phyloP scores from a whole-genome alignment of 1,140 invertebrate species.

The Procambarus clarkii region DNA sequence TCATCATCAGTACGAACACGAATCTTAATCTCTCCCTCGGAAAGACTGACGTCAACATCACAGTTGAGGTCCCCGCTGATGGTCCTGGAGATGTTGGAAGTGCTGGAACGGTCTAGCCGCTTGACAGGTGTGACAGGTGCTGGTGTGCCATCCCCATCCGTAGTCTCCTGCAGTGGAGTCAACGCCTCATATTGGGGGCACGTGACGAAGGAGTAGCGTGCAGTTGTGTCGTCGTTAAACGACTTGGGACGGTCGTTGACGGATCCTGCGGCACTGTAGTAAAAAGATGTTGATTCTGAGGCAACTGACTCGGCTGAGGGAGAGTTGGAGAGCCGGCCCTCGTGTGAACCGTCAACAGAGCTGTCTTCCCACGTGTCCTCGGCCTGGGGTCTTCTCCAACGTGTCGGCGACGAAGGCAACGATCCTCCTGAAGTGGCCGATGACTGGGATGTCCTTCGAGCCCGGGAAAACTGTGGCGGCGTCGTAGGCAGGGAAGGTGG shows the following conservation, averaged over 20 bases:
- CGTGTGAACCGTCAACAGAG: conserved; percentile 8
- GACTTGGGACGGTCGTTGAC: conserved; percentile 43
- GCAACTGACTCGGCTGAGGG: conserved; percentile 37
- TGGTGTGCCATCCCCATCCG: not conserved
- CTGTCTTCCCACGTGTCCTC: conserved; percentile 46
- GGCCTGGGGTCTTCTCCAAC: conserved; percentile 36
- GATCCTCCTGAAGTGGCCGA: conserved; percentile 22
- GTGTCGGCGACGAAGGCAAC: conserved; percentile 32
- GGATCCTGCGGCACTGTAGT: conserved; percentile 46
- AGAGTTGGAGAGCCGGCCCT: conserved; percentile 3
- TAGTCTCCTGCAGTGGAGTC: not conserved
- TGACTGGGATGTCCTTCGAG: conserved; percentile 25
- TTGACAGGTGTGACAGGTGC: not conserved
- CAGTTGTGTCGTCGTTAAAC: conserved; percentile 23
- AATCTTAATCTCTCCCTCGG: conserved; percentile 52
- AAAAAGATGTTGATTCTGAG: conserved; percentile 45
- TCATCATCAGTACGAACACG: conserved; percentile 29
- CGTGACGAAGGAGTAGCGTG: conserved; percentile 37
- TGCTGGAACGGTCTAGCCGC: not conserved
- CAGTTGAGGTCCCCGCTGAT: conserved; percentile 38
- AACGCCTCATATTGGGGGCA: conserved; percentile 47
- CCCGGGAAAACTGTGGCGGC: conserved; percentile 29
- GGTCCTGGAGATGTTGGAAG: conserved; percentile 26
- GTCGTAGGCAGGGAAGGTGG: conserved; percentile 45
- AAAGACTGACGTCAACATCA: conserved; percentile 46